Evolutionary conservation across 2,113 vertebrate genomes (phyloP).

Genomic region (Phalacrocorax aristotelis): DNA sequence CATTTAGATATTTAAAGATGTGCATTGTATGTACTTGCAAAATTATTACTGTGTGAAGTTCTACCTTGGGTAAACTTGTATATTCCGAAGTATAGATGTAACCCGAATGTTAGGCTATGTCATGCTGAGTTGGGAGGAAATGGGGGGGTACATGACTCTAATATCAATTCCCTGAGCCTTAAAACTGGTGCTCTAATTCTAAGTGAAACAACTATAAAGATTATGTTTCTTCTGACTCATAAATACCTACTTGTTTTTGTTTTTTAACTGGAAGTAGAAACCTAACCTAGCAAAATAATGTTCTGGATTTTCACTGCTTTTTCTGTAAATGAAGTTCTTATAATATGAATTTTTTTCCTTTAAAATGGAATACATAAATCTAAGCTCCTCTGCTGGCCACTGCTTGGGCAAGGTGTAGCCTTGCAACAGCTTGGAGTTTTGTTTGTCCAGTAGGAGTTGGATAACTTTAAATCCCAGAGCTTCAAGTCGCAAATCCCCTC

Average conservation of each 20-base stretch:
- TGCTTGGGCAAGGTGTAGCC: background rate
- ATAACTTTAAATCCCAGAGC: background rate
- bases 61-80: background rate
- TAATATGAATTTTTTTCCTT: background rate
- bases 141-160: too few relatives aligned
- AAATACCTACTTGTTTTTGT: background rate
- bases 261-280: background rate
- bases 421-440: background rate
- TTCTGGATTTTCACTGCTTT: background rate
- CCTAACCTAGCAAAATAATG: background rate
- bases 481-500: background rate
- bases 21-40: background rate
- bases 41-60: background rate
- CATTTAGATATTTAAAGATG: background rate
- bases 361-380: background rate
- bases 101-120: background rate
- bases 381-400: background rate
- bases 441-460: background rate
- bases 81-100: background rate
- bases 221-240: background rate
- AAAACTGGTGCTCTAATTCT: background rate
- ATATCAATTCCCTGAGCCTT: background rate
- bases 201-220: background rate
- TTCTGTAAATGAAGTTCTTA: background rate
- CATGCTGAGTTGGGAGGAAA: background rate